Evolutionary conservation across 2,113 vertebrate species (phyloP).

Genomic region (Sinocyclocheilus anshuiensis): DNA sequence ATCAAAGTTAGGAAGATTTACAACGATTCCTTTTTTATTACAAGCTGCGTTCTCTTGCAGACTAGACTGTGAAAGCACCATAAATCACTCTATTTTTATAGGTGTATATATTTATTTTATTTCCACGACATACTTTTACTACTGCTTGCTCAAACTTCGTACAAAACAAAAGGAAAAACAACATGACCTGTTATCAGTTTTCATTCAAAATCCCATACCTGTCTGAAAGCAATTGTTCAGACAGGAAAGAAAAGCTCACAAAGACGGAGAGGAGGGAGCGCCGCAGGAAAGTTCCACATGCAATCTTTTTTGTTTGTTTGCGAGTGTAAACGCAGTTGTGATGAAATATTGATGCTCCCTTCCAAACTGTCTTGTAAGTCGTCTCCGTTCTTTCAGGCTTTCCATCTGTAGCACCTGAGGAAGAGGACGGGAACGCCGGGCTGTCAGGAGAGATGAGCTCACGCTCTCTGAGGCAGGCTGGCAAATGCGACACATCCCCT

Average conservation of each 20-base stretch:
- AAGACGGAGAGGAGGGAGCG: conserved; percentile 41
- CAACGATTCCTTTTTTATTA: conserved; percentile 2
- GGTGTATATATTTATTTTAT: conserved; percentile 22
- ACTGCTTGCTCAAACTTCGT: conserved; percentile 38
- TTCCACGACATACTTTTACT: conserved; percentile 36
- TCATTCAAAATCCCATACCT: conserved; percentile 46
- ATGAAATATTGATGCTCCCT: conserved; percentile 62
- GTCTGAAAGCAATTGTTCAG: conserved; percentile 44
- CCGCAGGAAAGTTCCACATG: conserved; percentile 55
- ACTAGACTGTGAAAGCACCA: conserved; percentile 17
- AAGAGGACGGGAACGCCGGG: conserved; percentile 51
- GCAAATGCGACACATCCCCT: conserved; percentile 54
- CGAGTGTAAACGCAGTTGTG: conserved; percentile 61
- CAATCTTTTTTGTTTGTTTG: conserved; percentile 60
- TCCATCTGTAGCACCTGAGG: conserved; percentile 64
- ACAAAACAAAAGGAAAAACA: conserved; percentile 30
- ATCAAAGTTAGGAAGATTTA: conserved; percentile 18
- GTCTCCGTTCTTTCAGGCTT: conserved; percentile 56
- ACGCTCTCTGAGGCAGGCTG: conserved; percentile 51
- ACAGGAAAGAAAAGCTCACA: conserved; percentile 46
- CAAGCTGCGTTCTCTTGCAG: not conserved
- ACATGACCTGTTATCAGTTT: conserved; percentile 37
- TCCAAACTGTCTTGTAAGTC: conserved; percentile 64
- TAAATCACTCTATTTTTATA: conserved; percentile 27
- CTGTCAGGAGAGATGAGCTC: conserved; percentile 60